phyloP scores from a whole-genome alignment of 2,797 vertebrate genomes.

The Nyctalus aviator region DNA sequence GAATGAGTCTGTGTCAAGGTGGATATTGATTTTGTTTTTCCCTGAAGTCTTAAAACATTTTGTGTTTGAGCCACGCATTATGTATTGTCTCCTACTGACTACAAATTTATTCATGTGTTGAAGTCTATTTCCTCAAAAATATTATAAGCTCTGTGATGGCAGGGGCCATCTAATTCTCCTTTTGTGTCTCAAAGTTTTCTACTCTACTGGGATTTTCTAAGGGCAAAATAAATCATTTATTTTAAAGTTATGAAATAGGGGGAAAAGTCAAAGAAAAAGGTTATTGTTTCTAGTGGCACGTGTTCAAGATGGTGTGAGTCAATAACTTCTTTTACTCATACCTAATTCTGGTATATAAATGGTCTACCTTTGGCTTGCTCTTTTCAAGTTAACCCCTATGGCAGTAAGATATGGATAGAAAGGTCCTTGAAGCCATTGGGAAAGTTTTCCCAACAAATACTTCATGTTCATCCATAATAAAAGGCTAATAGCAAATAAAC shows the following conservation, averaged over 20 bases:
- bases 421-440: neutral
- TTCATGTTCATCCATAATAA: neutral
- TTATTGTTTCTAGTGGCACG: neutral
- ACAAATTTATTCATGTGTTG: neutral
- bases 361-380: neutral
- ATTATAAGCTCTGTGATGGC: neutral
- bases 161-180: neutral
- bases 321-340: neutral
- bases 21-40: neutral
- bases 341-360: neutral
- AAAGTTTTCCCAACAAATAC: neutral
- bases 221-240: neutral
- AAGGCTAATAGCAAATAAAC: too few relatives aligned
- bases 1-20: neutral
- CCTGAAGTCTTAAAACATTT: neutral
- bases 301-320: neutral
- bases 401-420: neutral
- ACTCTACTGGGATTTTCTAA: neutral
- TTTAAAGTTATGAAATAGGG: neutral
- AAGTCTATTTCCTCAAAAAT: neutral
- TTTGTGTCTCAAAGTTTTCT: neutral
- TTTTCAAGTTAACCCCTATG: neutral
- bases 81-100: neutral
- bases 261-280: neutral
- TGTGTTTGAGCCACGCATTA: neutral